phyloP scores from a whole-genome alignment of 2,797 vertebrate species.

The Bothrops alternatus region DNA sequence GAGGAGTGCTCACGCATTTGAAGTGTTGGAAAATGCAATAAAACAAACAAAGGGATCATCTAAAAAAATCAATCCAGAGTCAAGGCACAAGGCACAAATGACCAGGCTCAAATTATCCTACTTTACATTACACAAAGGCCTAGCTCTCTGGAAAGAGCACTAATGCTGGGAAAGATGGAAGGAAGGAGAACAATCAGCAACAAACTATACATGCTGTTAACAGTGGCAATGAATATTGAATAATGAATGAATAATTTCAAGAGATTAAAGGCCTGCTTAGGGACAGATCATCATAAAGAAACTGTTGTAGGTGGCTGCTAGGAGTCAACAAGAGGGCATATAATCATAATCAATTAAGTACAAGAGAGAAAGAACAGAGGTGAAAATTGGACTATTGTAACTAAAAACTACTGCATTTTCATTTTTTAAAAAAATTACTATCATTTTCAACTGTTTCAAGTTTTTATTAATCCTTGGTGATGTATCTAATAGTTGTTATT shows the following conservation, averaged over 20 bases:
- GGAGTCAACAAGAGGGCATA: neutral
- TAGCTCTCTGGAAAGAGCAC: neutral
- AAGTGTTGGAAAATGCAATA: neutral
- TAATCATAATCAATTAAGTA: neutral
- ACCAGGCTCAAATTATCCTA: neutral
- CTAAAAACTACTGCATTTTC: neutral
- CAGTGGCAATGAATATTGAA: neutral
- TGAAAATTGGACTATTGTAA: neutral
- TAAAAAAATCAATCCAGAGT: neutral
- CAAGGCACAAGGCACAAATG: neutral
- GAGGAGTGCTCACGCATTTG: neutral
- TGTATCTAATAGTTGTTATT: neutral
- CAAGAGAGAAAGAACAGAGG: neutral
- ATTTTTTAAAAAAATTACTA: neutral
- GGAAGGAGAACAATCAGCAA: neutral
- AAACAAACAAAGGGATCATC: neutral
- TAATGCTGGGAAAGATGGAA: neutral
- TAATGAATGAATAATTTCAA: too few species aligned
- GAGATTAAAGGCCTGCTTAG: neutral
- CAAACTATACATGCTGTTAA: neutral
- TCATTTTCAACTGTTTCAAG: neutral
- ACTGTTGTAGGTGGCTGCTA: neutral
- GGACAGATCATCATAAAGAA: neutral
- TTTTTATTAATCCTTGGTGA: neutral
- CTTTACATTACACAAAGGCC: neutral